Evolutionary conservation across 2,797 vertebrate genomes (phyloP).

Genomic region (Syngnathus acus): DNA sequence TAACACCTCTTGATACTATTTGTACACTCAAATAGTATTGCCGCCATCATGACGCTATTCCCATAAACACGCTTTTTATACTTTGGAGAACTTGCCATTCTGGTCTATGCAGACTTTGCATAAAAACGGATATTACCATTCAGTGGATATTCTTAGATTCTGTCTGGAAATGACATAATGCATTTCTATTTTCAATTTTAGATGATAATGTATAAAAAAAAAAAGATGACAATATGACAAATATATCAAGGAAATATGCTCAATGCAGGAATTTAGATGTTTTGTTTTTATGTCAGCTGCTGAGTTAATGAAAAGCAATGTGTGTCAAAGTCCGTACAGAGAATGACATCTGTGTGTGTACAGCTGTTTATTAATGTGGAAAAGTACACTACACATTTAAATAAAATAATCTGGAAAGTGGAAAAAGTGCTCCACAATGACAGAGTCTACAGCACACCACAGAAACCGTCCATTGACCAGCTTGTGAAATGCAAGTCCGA

Average conservation of each 20-base stretch:
- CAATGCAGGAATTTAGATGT: not conserved
- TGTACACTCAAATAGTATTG: not conserved
- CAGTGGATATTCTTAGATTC: not conserved
- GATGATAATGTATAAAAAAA: not conserved
- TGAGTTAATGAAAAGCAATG: not conserved
- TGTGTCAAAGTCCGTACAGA: not conserved
- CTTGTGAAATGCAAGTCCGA: slow-evolving; percentile 3
- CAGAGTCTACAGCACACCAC: slow-evolving; percentile 46
- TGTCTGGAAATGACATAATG: not conserved
- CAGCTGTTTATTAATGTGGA: slow-evolving; percentile 44
- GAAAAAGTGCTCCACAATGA: slow-evolving; percentile 34
- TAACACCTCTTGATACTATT: not conserved
- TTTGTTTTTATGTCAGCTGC: not conserved
- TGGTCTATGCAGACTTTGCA: not conserved
- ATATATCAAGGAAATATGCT: not conserved
- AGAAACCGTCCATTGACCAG: slow-evolving; percentile 29
- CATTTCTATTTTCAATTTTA: slow-evolving; percentile 3
- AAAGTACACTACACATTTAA: slow-evolving; percentile 58
- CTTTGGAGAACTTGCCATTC: no score
- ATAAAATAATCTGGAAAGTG: slow-evolving; percentile 51
- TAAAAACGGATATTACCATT: not conserved
- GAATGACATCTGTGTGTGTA: not conserved
- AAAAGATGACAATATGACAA: not conserved
- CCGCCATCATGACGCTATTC: no score
- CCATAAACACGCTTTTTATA: no score